Percentiles rank a stretch among this genome's conserved stretches.
Conservation (phyloP, 2,888 invertebrate species). For the Iselma pallidipennis region DNA sequence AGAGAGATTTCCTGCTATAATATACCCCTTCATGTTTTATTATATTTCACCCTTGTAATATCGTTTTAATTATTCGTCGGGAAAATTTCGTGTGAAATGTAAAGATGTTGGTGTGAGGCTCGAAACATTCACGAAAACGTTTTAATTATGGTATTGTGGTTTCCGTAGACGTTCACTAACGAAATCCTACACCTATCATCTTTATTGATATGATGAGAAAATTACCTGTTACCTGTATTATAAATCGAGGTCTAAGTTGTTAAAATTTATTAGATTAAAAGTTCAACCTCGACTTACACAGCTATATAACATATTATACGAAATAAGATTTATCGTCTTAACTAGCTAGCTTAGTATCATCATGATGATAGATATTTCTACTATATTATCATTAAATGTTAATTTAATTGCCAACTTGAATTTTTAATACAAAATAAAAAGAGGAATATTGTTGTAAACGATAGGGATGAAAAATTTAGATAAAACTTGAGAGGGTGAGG, state of each 20-base stretch:
- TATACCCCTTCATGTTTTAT: not conserved
- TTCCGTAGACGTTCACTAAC: not conserved
- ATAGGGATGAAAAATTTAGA: constrained; percentile 25
- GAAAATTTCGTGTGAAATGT: not conserved
- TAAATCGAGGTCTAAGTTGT: not conserved
- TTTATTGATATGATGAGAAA: not conserved
- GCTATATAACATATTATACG: too few species aligned
- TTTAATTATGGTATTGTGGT: not conserved
- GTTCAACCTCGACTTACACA: not conserved
- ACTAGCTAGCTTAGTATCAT: not conserved
- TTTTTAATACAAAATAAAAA: not conserved
- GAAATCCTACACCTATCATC: not conserved
- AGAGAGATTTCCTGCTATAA: not conserved
- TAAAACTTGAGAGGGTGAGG: constrained; percentile 13
- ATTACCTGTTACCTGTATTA: not conserved
- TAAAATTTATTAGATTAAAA: not conserved
- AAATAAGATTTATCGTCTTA: not conserved
- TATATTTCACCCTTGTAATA: not conserved
- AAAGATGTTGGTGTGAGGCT: not conserved
- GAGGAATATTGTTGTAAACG: not conserved
- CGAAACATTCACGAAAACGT: not conserved
- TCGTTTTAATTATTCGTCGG: not conserved
- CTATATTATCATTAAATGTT: not conserved
- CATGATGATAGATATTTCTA: not conserved
- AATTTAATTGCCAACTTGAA: not conserved